Conservation (phyloP, 1,140 invertebrate species). For the Procambarus virginalis region DNA sequence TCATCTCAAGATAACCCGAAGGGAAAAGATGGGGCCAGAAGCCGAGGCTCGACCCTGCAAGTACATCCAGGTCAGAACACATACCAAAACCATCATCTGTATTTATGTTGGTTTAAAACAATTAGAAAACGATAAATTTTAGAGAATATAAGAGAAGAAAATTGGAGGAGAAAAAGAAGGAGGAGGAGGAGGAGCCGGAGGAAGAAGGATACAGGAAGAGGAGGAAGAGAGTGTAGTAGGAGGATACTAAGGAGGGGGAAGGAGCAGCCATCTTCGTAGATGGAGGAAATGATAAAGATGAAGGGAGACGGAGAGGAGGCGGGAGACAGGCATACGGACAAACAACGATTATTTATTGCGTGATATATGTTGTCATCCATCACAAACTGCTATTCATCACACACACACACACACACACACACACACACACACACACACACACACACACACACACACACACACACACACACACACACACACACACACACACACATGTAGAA, state of each 20-base stretch:
- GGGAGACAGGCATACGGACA: not conserved
- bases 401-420: not conserved
- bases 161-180: too few relatives aligned
- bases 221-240: not conserved
- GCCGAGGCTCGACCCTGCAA: too few relatives aligned
- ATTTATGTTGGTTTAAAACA: too few relatives aligned
- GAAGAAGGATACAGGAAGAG: not conserved
- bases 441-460: slow-evolving; percentile 22
- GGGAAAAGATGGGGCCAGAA: too few relatives aligned
- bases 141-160: too few relatives aligned
- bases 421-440: not conserved
- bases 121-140: too few relatives aligned
- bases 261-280: too few relatives aligned
- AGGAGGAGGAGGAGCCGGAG: not conserved
- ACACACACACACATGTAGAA: not conserved
- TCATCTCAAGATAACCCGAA: too few relatives aligned
- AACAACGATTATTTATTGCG: not conserved
- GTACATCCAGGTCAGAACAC: too few relatives aligned
- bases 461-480: slow-evolving; percentile 24
- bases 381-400: not conserved
- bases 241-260: not conserved
- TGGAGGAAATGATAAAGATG: not conserved
- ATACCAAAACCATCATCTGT: too few relatives aligned
- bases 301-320: slow-evolving; percentile 12
- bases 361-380: not conserved